Base-by-base conservation (phyloP, 2,888 invertebrate genomes). In the Odiellus spinosus region DNA sequence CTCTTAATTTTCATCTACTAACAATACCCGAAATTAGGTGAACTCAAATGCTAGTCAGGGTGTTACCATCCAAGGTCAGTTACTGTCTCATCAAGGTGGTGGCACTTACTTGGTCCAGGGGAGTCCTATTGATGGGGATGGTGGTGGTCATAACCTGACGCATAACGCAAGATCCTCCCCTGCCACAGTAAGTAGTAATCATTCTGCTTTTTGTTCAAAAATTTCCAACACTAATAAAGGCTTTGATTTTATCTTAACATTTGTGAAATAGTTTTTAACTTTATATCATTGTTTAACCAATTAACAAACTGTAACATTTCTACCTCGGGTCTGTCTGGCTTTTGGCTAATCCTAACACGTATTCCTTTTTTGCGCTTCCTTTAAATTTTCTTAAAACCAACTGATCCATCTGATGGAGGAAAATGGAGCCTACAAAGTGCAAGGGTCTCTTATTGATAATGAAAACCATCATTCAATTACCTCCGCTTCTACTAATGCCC, bases 401-500 rank as follows among this genome's bases (percentile, higher is more conserved):
- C 45, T 44, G 36, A n/a, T 43, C 12, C 42, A 53, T 46, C 33
- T 53, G 21, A 47, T 51, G 50, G 53, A 56, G 45, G 56, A 53
- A 41, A 53, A 51, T 40, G 51, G 52, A n/a, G 44, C 52, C 19
- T 56, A 54, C 42, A 49, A 55, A 46, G 55, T 56, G 12, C 67
- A 67, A 55, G 63, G 65, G 54, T 73, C 74, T 57, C 73, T 76
- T 64, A 69, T 67, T 67, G 70, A 69, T 56, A 65, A 64, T 44
- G 63, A 61, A 48, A 59, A 59, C 39, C 61, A 59, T 51, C 64
- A 68, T 59, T 71, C 72, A 59, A 70, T 79, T 62, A 47, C 49
- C 3, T 45, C 52, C 41, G 52, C 49, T 35, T 52, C 52, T 35
- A 47, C 52, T 21, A 47, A 49, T 45, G 60, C 67, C 26, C 76